phyloP scores from a whole-genome alignment of 2,113 vertebrate genomes.

The Onychorhynchus coronatus region DNA sequence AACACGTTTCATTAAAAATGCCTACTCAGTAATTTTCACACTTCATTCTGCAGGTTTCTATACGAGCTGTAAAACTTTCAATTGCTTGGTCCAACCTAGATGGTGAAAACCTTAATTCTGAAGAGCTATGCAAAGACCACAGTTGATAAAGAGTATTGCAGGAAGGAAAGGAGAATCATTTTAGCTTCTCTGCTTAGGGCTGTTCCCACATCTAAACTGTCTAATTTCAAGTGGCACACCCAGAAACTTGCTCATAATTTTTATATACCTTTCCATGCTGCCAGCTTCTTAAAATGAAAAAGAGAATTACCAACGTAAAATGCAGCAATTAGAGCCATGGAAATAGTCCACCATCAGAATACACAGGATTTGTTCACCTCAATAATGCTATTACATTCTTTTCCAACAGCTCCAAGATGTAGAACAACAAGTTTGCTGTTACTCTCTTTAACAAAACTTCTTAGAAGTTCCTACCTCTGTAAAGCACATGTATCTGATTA shows the following conservation, averaged over 20 bases:
- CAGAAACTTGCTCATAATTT: not conserved
- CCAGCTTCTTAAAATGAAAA: not conserved
- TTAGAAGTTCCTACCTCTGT: not conserved
- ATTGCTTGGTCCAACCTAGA: not conserved
- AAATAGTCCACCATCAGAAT: not conserved
- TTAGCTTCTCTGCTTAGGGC: not conserved
- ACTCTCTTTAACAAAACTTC: not conserved
- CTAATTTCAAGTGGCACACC: not conserved
- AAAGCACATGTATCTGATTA: not conserved
- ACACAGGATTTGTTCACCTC: not conserved
- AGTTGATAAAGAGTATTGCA: not conserved
- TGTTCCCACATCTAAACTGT: not conserved
- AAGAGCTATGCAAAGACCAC: not conserved
- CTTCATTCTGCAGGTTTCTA: constrained; percentile 12
- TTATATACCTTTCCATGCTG: not conserved
- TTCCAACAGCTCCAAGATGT: not conserved
- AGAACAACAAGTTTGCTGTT: not conserved
- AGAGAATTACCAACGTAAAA: not conserved
- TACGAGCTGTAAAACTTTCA: not conserved
- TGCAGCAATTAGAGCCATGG: not conserved
- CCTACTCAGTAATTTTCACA: constrained; percentile 1
- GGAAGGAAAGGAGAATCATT: not conserved
- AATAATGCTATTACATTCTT: not conserved
- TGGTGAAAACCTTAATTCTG: not conserved
- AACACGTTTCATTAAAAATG: constrained; percentile 15